Conservation (phyloP, 2,888 invertebrate species). For the Clusia tigrina region DNA sequence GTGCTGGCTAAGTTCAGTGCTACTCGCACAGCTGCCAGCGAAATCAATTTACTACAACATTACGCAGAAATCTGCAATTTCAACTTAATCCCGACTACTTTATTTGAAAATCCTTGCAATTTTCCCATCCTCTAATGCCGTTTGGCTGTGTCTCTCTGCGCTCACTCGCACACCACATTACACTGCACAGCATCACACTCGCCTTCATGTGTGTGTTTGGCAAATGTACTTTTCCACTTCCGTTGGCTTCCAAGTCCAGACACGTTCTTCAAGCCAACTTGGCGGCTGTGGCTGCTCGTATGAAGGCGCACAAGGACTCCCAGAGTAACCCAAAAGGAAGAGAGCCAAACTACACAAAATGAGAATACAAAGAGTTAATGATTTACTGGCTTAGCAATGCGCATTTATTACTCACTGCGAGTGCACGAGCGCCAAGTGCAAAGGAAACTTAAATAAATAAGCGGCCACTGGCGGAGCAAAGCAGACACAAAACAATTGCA, state of each 20-base stretch:
- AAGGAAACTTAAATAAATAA: too few relatives aligned
- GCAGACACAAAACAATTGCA: not conserved
- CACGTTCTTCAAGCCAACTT: constrained; percentile 17
- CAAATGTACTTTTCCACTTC: constrained; percentile 30
- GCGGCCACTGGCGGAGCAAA: not conserved
- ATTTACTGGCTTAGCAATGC: not conserved
- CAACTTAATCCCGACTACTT: constrained; percentile 26
- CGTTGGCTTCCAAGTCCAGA: constrained; percentile 32
- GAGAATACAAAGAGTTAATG: not conserved
- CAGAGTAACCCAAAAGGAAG: not conserved
- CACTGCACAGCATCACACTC: constrained; percentile 4
- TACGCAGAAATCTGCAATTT: constrained; percentile 19
- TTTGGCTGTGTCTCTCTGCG: not conserved
- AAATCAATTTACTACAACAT: not conserved
- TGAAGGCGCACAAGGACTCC: not conserved
- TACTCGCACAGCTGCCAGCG: too few relatives aligned
- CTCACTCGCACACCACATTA: not conserved
- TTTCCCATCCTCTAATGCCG: not conserved
- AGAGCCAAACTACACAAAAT: too few relatives aligned
- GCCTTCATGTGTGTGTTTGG: not conserved
- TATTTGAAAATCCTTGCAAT: constrained; percentile 17
- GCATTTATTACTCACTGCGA: not conserved
- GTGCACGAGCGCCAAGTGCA: too few relatives aligned
- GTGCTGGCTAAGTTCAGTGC: too few relatives aligned
- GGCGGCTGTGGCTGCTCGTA: not conserved